Base-by-base conservation (phyloP, 2,113 vertebrate genomes). In the Pachypanchax playfairii region DNA sequence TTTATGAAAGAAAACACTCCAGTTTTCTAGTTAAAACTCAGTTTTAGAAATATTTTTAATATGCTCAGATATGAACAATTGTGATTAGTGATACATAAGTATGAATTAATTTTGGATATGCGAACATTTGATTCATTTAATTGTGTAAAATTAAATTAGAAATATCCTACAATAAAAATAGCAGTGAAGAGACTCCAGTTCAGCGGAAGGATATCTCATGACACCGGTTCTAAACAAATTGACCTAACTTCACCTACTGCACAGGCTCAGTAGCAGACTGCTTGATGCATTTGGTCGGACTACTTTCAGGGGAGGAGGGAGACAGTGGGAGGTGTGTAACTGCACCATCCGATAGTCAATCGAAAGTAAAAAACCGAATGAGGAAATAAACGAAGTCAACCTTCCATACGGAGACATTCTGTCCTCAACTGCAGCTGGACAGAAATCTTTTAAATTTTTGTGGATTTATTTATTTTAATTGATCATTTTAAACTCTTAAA, bases 331-430 rank as follows among this genome's bases (percentile, higher is more conserved):
- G 86, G 75, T 1, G 73, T 65, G 36, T 14, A 55, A 17, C 28
- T 9, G 25, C 55, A 17, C 29, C 25, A 42, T 31, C 10, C 13
- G 43, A 43, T 4, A 1, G 14, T 7, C 57, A 80, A 83, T 42
- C 79, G 80, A 87, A 89, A 83, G 73, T 70, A 84, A n/a, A n/a
- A n/a, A 82, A 47, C 3, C 39, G 42, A 12, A 78, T 28, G 42
- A 86, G 82, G 85, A 86, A 87, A 79, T 80, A 72, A 69, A 66
- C 43, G 26, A n/a, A 52, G 26, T 2, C 29, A 13, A 21, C 7
- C 1, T 35, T 5, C 12, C 5, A 14, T 0, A 1, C 35, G 1
- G 14, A 50, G 49, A 44, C 70, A 6, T 1, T 1, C 29, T 4
- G 64, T 55, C 29, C 22, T 41, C 29, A 4, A 9, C 41, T n/a